Evolutionary conservation across 2,888 invertebrate genomes (phyloP).

Genomic region (Diplazon laetatorius): DNA sequence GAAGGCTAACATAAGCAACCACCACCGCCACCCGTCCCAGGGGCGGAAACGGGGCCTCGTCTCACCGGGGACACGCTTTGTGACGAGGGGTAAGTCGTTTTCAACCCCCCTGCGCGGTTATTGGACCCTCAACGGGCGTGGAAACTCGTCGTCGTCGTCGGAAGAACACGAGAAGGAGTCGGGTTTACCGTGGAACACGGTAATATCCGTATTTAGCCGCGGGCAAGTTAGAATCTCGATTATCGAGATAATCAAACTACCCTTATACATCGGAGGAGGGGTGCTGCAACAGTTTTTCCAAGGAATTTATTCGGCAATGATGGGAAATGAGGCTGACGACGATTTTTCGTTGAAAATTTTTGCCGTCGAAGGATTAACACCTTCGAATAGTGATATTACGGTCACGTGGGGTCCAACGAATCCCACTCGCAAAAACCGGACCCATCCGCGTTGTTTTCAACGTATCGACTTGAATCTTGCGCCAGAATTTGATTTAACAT

Average conservation of each 20-base stretch:
- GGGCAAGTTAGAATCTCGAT: conserved; percentile 27
- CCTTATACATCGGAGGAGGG: conserved; percentile 51
- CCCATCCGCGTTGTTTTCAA: too few species aligned
- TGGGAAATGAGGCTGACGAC: too few species aligned
- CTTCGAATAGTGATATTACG: too few species aligned
- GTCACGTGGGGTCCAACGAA: too few species aligned
- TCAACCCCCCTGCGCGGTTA: conserved; percentile 41
- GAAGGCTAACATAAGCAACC: conserved; percentile 48
- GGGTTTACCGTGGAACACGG: conserved; percentile 52
- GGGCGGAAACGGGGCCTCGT: too few species aligned
- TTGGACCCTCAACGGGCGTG: conserved; percentile 38
- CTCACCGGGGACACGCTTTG: background rate
- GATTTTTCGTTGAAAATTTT: too few species aligned
- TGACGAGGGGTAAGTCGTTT: conserved; percentile 53
- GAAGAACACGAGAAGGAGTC: conserved; percentile 20
- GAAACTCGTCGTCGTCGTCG: conserved; percentile 29
- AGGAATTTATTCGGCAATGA: too few species aligned
- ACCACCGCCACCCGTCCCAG: conserved; percentile 28
- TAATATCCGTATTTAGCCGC: conserved; percentile 44
- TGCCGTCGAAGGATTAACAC: too few species aligned
- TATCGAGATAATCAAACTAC: conserved; percentile 39
- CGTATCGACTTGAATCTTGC: too few species aligned
- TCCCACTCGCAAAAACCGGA: too few species aligned
- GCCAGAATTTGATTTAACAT: too few species aligned
- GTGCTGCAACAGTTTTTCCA: too few species aligned